These are phyloP conservation scores for Orientallactaga bullata DNA, from an alignment of 2,113 vertebrate species.

Conservation along the genomic window DNA sequence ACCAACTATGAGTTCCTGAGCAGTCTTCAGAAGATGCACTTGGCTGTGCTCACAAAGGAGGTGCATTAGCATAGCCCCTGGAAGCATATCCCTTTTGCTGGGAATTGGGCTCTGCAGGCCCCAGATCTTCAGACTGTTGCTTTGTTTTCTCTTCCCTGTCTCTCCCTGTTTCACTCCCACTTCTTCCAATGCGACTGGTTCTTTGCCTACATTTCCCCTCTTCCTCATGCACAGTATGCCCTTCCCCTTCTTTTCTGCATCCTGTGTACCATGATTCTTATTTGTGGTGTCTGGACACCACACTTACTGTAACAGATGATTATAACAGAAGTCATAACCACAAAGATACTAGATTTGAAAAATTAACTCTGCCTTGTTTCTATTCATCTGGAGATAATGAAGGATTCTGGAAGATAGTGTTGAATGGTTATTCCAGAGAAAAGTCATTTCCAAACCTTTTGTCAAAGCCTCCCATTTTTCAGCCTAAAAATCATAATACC, in stretches of 20 bases:
- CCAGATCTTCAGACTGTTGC: too few relatives aligned
- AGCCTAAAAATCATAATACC: not conserved
- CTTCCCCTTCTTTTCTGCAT: not conserved
- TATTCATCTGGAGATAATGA: constrained; percentile 1
- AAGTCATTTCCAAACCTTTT: not conserved
- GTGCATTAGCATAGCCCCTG: not conserved
- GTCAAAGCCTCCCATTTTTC: not conserved
- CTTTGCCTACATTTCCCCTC: not conserved
- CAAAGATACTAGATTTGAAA: not conserved
- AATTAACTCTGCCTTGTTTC: constrained; percentile 12
- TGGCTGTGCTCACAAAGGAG: not conserved
- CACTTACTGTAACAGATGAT: not conserved
- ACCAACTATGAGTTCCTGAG: not conserved
- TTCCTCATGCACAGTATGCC: not conserved
- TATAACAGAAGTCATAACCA: not conserved
- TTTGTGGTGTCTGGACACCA: not conserved
- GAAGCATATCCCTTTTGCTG: not conserved
- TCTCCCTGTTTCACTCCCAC: not conserved
- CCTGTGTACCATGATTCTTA: not conserved
- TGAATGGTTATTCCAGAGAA: not conserved
- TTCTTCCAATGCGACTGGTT: not conserved
- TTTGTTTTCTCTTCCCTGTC: not conserved
- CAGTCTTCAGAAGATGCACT: not conserved
- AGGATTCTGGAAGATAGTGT: not conserved
- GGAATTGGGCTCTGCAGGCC: not conserved